phyloP scores from a whole-genome alignment of 2,888 invertebrate genomes.

The Melanchra persicariae region DNA sequence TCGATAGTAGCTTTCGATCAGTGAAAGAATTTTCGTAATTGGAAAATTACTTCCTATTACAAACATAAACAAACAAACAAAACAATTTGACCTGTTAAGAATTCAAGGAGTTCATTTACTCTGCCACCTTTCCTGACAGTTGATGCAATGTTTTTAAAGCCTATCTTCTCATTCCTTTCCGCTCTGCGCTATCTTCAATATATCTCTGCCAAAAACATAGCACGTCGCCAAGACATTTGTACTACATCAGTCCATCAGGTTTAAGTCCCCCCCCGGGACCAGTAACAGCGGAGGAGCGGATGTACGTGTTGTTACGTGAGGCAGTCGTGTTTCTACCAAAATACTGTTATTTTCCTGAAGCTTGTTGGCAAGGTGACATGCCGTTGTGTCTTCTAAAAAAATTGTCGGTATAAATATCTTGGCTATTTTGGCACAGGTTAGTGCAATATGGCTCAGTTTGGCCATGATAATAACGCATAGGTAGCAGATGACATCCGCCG shows the following conservation, averaged over 20 bases:
- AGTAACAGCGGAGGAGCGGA: constrained; percentile 21
- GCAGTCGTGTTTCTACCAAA: constrained; percentile 22
- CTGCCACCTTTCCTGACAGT: too few relatives aligned
- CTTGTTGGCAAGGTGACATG: constrained; percentile 37
- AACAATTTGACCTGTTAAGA: too few relatives aligned
- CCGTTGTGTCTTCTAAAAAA: constrained; percentile 11
- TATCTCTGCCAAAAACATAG: constrained; percentile 12
- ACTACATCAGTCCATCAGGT: constrained; percentile 50
- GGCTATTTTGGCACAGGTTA: constrained; percentile 22
- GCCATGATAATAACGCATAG: neutral
- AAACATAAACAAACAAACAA: too few relatives aligned
- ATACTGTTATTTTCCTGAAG: constrained; percentile 20
- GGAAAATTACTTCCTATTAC: too few relatives aligned
- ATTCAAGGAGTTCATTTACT: too few relatives aligned
- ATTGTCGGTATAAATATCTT: constrained; percentile 24
- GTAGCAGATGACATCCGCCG: too few relatives aligned
- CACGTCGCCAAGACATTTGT: constrained; percentile 48
- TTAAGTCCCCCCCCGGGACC: constrained; percentile 34
- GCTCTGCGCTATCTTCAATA: neutral
- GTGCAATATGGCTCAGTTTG: neutral
- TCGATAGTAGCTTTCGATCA: too few relatives aligned
- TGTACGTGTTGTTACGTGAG: constrained; percentile 28
- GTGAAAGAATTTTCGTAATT: too few relatives aligned
- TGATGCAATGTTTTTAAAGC: too few relatives aligned
- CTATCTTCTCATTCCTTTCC: neutral